Evolutionary conservation across 1,140 invertebrate genomes (phyloP).

Genomic region (Scaptomyza pallida): DNA sequence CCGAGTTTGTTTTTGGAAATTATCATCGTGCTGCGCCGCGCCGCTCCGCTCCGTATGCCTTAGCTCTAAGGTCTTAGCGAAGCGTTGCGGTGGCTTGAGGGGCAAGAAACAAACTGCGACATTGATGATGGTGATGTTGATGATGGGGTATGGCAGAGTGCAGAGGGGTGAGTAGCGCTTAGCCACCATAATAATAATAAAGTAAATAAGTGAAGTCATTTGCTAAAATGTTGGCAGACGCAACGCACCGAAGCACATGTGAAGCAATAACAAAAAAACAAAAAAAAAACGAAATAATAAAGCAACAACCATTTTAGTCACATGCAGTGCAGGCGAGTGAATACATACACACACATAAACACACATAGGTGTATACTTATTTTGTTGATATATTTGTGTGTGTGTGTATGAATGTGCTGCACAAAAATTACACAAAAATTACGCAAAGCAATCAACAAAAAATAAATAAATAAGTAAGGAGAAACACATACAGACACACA

Average conservation of each 20-base stretch:
- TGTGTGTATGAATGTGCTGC: slow-evolving; percentile 36
- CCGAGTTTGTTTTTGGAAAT: slow-evolving; percentile 78
- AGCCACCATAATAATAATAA: slow-evolving; percentile 28
- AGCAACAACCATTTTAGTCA: slow-evolving; percentile 44
- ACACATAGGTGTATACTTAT: not conserved
- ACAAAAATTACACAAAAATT: slow-evolving; percentile 65
- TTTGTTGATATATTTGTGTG: not conserved
- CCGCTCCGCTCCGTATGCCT: slow-evolving; percentile 15
- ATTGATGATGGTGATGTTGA: slow-evolving; percentile 11
- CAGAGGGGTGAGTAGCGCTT: slow-evolving; percentile 4
- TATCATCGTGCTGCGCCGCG: too few relatives aligned
- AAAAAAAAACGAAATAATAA: too few relatives aligned
- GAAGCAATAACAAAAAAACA: slow-evolving; percentile 28
- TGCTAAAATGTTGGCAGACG: slow-evolving; percentile 60
- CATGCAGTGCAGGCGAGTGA: slow-evolving; percentile 25
- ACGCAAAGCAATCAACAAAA: slow-evolving; percentile 16
- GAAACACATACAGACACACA: slow-evolving; percentile 23
- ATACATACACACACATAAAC: not conserved
- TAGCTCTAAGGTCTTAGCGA: slow-evolving; percentile 23
- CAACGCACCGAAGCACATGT: slow-evolving; percentile 51
- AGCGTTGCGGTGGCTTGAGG: not conserved
- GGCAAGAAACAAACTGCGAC: slow-evolving; percentile 2
- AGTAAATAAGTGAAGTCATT: slow-evolving; percentile 78
- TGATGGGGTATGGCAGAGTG: not conserved
- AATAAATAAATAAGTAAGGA: slow-evolving; percentile 21